Percentiles rank a stretch among this genome's conserved stretches.
Evolutionary conservation across 2,888 invertebrate species (phyloP).

Genomic region (Opisthograptis luteolata): DNA sequence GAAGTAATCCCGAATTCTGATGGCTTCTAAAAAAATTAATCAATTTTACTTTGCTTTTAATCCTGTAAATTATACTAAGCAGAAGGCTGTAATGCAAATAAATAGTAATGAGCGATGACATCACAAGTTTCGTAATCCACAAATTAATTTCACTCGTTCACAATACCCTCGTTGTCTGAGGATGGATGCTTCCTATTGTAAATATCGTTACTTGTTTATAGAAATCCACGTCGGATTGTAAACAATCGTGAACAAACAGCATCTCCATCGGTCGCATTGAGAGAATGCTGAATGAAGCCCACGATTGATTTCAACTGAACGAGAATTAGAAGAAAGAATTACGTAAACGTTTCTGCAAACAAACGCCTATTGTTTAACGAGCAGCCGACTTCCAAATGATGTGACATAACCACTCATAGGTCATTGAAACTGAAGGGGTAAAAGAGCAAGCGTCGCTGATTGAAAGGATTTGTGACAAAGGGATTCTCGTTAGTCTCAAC

Average conservation of each 20-base stretch:
- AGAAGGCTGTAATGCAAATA: too few relatives aligned
- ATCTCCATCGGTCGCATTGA: conserved; percentile 50
- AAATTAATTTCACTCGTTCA: conserved; percentile 36
- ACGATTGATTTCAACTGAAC: conserved; percentile 39
- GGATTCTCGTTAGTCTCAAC: conserved; percentile 28
- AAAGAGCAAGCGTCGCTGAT: conserved; percentile 21
- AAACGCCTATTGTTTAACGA: conserved; percentile 15
- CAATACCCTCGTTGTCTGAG: conserved; percentile 50
- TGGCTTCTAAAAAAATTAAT: too few relatives aligned
- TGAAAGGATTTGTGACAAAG: conserved; percentile 26
- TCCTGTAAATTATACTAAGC: too few relatives aligned
- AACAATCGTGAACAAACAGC: conserved; percentile 59
- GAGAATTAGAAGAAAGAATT: conserved; percentile 31
- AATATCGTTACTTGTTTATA: conserved; percentile 59
- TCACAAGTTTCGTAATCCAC: conserved; percentile 47
- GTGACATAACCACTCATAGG: conserved; percentile 17
- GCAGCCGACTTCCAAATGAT: conserved; percentile 4
- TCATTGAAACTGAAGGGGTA: conserved; percentile 17
- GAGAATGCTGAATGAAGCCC: conserved; percentile 42
- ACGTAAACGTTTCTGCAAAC: conserved; percentile 34
- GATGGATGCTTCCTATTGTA: conserved; percentile 51
- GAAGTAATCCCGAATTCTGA: too few relatives aligned
- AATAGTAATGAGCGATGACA: conserved; percentile 41
- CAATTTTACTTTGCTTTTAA: too few relatives aligned
- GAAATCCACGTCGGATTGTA: conserved; percentile 46